A percentile compares a stretch with the other conserved stretches of the same genome.
These are phyloP conservation scores for Macropus fuliginosus DNA, from an alignment of 2,797 vertebrate genomes.

Conservation along the genomic window DNA sequence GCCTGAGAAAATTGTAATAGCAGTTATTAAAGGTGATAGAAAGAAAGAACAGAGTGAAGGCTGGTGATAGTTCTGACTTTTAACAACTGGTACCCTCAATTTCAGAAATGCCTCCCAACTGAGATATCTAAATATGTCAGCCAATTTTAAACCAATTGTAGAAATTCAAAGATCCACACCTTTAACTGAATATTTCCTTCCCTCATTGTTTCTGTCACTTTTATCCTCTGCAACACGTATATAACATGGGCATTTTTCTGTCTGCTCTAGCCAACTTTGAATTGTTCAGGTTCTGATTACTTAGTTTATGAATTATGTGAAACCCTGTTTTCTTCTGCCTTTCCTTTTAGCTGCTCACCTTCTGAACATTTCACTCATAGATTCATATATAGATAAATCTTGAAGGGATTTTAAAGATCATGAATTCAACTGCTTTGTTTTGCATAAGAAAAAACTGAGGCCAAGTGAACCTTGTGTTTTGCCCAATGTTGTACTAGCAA, in stretches of 20 bases:
- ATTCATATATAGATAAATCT: not conserved
- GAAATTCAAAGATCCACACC: not conserved
- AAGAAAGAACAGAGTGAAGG: constrained; percentile 14
- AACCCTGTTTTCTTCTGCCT: not conserved
- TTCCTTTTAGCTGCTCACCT: constrained; percentile 4
- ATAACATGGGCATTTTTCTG: not conserved
- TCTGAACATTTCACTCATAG: not conserved
- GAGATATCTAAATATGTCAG: not conserved
- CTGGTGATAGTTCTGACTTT: not conserved
- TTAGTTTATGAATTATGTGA: not conserved
- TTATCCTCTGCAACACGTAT: not conserved
- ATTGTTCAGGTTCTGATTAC: not conserved
- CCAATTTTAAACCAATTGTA: not conserved
- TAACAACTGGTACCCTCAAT: not conserved
- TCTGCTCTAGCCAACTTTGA: not conserved
- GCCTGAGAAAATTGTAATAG: constrained; percentile 32
- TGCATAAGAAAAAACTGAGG: not conserved
- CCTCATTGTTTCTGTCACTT: not conserved
- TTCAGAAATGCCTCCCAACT: not conserved
- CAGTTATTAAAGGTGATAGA: not conserved
- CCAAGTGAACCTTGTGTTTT: not conserved
- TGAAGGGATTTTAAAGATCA: not conserved
- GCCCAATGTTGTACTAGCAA: not conserved
- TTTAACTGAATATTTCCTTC: not conserved
- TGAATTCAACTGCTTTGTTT: not conserved